Evolutionary conservation across 2,888 invertebrate species (phyloP).

Genomic region (Theretra japonica): DNA sequence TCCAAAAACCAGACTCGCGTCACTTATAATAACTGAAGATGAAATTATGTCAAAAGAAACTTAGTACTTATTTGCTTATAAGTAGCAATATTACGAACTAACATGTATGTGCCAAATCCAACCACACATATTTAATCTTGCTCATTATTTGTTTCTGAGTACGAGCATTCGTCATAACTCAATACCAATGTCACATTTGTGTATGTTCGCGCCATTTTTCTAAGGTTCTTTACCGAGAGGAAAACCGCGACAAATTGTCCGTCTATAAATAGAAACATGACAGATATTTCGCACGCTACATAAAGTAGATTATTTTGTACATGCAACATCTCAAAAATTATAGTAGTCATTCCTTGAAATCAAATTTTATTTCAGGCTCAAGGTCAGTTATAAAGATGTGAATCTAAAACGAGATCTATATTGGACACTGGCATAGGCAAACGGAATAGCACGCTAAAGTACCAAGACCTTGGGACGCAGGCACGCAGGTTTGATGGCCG

Average conservation of each 20-base stretch:
- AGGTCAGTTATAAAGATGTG: too few relatives aligned
- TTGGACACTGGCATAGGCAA: too few relatives aligned
- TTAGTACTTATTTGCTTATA: too few relatives aligned
- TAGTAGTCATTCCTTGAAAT: not conserved
- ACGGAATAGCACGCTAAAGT: too few relatives aligned
- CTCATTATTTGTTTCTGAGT: not conserved
- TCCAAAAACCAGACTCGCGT: too few relatives aligned
- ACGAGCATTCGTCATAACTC: not conserved
- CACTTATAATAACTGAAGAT: too few relatives aligned
- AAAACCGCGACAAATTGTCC: constrained; percentile 24
- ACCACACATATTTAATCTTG: not conserved
- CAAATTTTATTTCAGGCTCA: too few relatives aligned
- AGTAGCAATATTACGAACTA: too few relatives aligned
- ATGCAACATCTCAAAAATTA: not conserved
- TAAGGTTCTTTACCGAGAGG: constrained; percentile 31
- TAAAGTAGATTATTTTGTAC: not conserved
- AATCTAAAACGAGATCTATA: too few relatives aligned
- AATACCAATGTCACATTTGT: not conserved
- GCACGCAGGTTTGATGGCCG: too few relatives aligned
- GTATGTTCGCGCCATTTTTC: not conserved
- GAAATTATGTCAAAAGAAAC: too few relatives aligned
- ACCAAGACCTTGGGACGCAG: too few relatives aligned
- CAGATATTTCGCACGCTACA: not conserved
- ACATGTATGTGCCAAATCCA: not conserved
- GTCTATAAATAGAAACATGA: constrained; percentile 18